These are phyloP conservation scores for Epinephelus lanceolatus DNA, from an alignment of 2,113 vertebrate species.

Conservation along the genomic window DNA sequence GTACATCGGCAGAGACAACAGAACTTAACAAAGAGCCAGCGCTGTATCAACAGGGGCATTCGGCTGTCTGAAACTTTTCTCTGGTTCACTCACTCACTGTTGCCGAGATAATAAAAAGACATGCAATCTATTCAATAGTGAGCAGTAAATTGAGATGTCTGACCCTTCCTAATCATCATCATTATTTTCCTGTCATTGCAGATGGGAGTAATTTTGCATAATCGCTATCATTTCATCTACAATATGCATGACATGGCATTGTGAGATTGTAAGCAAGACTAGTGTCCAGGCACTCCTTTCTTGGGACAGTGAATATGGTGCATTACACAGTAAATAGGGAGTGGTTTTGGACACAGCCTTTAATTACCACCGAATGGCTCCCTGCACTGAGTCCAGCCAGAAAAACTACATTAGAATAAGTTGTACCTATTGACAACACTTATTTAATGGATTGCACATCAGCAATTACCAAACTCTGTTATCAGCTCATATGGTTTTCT, in stretches of 20 bases:
- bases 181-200: not conserved
- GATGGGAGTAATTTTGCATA: not conserved
- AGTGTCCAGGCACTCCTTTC: not conserved
- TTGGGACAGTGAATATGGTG: not conserved
- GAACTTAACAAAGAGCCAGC: not conserved
- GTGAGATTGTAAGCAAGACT: not conserved
- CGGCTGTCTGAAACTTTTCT: not conserved
- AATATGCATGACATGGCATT: not conserved
- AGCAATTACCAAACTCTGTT: not conserved
- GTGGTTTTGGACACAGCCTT: not conserved
- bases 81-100: too few species aligned
- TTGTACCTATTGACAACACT: not conserved
- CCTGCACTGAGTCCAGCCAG: not conserved
- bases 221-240: not conserved
- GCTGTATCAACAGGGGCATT: not conserved
- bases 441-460: not conserved
- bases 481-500: not conserved
- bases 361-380: not conserved
- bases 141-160: not conserved
- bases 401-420: not conserved
- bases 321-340: not conserved
- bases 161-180: not conserved
- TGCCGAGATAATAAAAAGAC: not conserved
- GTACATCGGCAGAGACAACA: not conserved
- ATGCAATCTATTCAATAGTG: not conserved